A percentile compares a stretch with the other conserved stretches of the same genome.
Evolutionary conservation across 1,140 invertebrate genomes (phyloP).

Genomic region (Zaprionus camerounensis): DNA sequence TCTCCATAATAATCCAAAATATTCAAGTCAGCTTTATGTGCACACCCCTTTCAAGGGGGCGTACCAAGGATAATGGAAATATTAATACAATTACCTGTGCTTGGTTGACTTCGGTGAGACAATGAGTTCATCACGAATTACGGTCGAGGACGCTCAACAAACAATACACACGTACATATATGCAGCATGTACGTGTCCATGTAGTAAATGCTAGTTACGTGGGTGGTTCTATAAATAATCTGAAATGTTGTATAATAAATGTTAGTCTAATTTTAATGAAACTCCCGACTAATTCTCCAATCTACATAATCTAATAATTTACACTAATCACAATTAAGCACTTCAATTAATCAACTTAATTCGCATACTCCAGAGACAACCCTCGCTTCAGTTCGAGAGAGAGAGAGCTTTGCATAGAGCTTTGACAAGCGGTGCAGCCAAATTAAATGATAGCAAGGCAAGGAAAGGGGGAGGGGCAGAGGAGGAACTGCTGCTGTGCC

Average conservation of each 20-base stretch:
- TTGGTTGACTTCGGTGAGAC: not conserved
- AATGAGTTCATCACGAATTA: conserved; percentile 25
- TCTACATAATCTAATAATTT: not conserved
- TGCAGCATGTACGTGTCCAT: not conserved
- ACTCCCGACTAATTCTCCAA: not conserved
- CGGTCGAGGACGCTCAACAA: not conserved
- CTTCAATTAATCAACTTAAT: not conserved
- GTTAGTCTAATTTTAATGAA: not conserved
- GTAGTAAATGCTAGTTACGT: not conserved
- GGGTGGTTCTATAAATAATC: not conserved
- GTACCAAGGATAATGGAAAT: conserved; percentile 27
- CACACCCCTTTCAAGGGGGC: not conserved
- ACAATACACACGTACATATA: not conserved
- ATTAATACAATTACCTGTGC: conserved; percentile 31
- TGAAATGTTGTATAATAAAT: not conserved
- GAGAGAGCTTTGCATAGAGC: not conserved
- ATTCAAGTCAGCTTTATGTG: conserved; percentile 22
- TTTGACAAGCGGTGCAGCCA: conserved; percentile 18
- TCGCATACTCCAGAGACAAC: conserved; percentile 3
- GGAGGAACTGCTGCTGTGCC: not conserved
- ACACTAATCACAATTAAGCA: not conserved
- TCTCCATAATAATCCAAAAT: conserved; percentile 36
- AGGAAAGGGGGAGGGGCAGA: not conserved
- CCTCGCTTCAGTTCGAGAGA: not conserved
- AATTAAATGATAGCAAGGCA: conserved; percentile 46